Percentiles rank a stretch among this genome's conserved stretches.
phyloP scores from a whole-genome alignment of 2,888 invertebrate species.

The Ferdinandea cuprea region DNA sequence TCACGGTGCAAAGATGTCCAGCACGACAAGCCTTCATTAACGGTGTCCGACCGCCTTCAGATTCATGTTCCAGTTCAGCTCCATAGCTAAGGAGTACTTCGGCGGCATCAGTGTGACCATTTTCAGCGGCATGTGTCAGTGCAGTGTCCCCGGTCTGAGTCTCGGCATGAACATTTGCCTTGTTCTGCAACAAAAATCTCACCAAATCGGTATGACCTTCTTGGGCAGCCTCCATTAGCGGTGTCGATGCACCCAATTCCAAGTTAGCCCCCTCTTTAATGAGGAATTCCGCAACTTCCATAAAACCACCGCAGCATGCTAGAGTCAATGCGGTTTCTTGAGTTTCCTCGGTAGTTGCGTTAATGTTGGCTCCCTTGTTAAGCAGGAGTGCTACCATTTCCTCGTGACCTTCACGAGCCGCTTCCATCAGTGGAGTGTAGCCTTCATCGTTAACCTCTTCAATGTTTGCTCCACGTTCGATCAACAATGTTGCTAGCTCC shows the following conservation, averaged over 20 bases:
- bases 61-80: conserved; percentile 97
- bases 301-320: conserved; percentile 97
- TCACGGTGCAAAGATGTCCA: conserved; percentile 97
- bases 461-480: conserved; percentile 98
- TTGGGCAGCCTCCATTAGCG: conserved; percentile 99
- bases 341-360: conserved; percentile 99
- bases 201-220: conserved; percentile 97
- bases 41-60: conserved; percentile 98
- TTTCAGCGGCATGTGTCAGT: conserved; percentile 98
- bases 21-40: conserved; percentile 99
- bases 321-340: conserved; percentile 97
- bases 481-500: conserved; percentile 96
- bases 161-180: conserved; percentile 96
- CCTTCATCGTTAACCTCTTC: conserved; percentile 99
- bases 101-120: conserved; percentile 98
- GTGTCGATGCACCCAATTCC: conserved; percentile 97
- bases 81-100: conserved; percentile 95
- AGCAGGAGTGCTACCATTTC: conserved; percentile 98
- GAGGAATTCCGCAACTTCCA: conserved; percentile 97
- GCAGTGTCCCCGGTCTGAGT: conserved; percentile 98
- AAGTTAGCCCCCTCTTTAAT: conserved; percentile 97
- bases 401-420: conserved; percentile 98
- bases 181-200: conserved; percentile 91
- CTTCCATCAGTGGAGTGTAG: conserved; percentile 99
- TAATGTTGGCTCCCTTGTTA: conserved; percentile 97